Evolutionary conservation across 2,888 invertebrate genomes (phyloP).

Genomic region (Pegoplata infirma): DNA sequence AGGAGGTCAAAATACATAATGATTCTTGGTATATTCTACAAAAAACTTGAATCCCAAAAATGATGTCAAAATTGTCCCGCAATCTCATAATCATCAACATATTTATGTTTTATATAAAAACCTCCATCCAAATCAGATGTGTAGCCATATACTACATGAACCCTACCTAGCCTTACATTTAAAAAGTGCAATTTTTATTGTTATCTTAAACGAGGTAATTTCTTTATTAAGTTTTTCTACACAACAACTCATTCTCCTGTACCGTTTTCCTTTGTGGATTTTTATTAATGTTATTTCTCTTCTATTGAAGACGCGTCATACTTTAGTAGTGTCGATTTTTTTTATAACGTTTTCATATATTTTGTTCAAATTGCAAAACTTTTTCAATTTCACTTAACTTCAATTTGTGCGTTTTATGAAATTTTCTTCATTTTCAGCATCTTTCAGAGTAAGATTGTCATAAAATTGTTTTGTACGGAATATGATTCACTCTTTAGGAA

Average conservation of each 20-base stretch:
- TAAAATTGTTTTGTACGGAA: conserved; percentile 2
- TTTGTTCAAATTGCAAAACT: conserved; percentile 66
- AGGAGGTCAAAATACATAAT: too few relatives aligned
- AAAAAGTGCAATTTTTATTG: neutral
- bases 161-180: neutral
- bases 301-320: neutral
- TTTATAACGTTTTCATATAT: neutral
- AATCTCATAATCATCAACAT: too few relatives aligned
- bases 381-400: conserved; percentile 68
- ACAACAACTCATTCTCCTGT: conserved; percentile 3
- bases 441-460: conserved; percentile 39
- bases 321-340: conserved; percentile 21
- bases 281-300: neutral
- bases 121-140: too few relatives aligned
- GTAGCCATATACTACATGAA: too few relatives aligned
- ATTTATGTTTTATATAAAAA: too few relatives aligned
- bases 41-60: too few relatives aligned
- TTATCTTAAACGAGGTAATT: conserved; percentile 9
- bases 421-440: conserved; percentile 22
- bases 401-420: conserved; percentile 46
- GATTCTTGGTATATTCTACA: too few relatives aligned
- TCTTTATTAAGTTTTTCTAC: conserved; percentile 4
- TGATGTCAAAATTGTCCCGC: too few relatives aligned
- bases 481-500: neutral
- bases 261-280: neutral